phyloP scores from a whole-genome alignment of 1,140 invertebrate genomes.

The Mycetomoellerius zeteki region DNA sequence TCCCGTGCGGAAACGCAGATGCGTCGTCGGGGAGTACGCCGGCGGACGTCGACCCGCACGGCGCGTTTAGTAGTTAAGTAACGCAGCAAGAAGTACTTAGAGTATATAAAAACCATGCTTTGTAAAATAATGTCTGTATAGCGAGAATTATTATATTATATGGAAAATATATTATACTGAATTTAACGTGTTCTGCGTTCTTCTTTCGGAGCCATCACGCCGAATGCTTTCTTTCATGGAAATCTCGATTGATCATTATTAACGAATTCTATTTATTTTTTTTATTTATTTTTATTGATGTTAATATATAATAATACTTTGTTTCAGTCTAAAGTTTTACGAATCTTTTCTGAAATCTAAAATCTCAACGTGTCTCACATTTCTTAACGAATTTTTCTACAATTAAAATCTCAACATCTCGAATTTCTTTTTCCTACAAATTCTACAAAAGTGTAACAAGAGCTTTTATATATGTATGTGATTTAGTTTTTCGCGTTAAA shows the following conservation, averaged over 20 bases:
- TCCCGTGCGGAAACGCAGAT: conserved; percentile 42
- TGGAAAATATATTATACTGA: conserved; percentile 88
- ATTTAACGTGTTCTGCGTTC: conserved; percentile 78
- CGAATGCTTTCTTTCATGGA: neutral
- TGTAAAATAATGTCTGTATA: conserved; percentile 88
- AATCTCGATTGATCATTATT: too few relatives aligned
- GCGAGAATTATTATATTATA: conserved; percentile 87
- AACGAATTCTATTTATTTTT: neutral
- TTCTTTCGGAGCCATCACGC: neutral
- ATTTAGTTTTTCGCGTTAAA: too few relatives aligned
- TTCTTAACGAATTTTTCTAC: too few relatives aligned
- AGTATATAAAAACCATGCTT: conserved; percentile 84
- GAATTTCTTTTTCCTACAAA: neutral
- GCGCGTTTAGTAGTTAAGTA: conserved; percentile 75
- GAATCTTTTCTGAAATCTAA: neutral
- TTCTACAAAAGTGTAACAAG: too few relatives aligned
- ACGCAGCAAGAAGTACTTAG: conserved; percentile 76
- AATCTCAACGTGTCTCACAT: neutral
- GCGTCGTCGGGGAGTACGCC: conserved; percentile 27
- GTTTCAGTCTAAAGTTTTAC: neutral
- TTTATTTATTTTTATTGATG: neutral
- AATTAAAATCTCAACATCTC: too few relatives aligned
- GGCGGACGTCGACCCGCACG: conserved; percentile 42
- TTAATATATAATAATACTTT: neutral
- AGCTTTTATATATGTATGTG: too few relatives aligned